Evolutionary conservation across 2,888 invertebrate species (phyloP).

Genomic region (Embidobia sp.): DNA sequence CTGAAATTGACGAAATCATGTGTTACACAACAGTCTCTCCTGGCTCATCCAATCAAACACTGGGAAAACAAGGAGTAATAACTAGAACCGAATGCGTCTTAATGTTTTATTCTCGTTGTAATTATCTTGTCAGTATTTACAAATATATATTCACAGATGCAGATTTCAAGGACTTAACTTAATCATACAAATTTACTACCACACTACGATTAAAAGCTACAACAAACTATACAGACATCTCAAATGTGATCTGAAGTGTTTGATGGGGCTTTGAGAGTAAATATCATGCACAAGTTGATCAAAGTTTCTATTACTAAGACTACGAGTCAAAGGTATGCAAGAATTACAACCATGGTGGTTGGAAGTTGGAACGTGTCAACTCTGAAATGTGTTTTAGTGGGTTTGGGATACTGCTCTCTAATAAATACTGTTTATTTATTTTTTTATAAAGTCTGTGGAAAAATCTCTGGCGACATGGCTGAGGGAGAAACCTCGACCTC

Average conservation of each 20-base stretch:
- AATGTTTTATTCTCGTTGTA: constrained; percentile 38
- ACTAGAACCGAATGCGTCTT: constrained; percentile 5
- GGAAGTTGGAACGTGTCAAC: too few species aligned
- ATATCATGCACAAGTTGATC: constrained; percentile 21
- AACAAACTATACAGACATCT: constrained; percentile 39
- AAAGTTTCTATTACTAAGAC: constrained; percentile 13
- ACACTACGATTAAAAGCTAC: constrained; percentile 36
- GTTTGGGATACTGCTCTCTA: too few species aligned
- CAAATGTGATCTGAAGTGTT: constrained; percentile 2
- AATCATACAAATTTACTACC: constrained; percentile 19
- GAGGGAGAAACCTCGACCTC: too few species aligned
- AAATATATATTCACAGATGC: constrained; percentile 40
- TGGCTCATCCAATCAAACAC: too few species aligned
- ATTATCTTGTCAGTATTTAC: constrained; percentile 41
- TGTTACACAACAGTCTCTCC: too few species aligned
- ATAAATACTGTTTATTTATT: too few species aligned
- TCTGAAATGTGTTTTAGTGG: too few species aligned
- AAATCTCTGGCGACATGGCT: too few species aligned
- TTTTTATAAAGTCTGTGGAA: too few species aligned
- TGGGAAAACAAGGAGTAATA: constrained; percentile 13
- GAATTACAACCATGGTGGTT: too few species aligned
- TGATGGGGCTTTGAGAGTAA: background rate
- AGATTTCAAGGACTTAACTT: constrained; percentile 31
- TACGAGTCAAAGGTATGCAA: constrained; percentile 2
- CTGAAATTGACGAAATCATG: constrained; percentile 28